phyloP scores from a whole-genome alignment of 2,113 vertebrate species.

The Macaca mulatta region DNA sequence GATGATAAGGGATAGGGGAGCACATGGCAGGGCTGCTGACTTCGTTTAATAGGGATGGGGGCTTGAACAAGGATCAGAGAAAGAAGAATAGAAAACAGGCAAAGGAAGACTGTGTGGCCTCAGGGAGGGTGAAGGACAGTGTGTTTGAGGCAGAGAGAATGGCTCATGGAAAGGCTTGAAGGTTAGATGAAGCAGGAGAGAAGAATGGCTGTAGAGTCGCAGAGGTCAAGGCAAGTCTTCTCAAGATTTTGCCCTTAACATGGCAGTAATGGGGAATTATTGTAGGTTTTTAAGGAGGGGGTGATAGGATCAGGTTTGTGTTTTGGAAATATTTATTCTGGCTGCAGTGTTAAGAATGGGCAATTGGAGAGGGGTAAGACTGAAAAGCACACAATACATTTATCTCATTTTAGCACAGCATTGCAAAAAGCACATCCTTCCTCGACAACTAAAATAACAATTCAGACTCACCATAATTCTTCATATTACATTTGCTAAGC shows the following conservation, averaged over 20 bases:
- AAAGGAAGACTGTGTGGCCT: neutral
- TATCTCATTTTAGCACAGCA: neutral
- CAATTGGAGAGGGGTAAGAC: neutral
- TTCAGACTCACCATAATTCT: neutral
- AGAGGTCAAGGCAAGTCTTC: rapidly evolving
- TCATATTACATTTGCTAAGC: neutral
- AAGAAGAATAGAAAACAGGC: neutral
- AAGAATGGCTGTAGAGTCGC: neutral
- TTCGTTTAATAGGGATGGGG: neutral
- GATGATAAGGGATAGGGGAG: neutral
- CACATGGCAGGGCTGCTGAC: neutral
- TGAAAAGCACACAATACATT: neutral
- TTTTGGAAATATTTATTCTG: slow-evolving; percentile 15
- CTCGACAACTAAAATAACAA: neutral
- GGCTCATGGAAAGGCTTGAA: neutral
- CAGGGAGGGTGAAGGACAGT: neutral
- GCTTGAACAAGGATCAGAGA: neutral
- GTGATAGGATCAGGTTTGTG: neutral
- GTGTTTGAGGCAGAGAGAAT: neutral
- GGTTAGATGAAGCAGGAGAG: neutral
- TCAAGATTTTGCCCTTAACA: neutral
- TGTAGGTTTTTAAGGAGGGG: neutral
- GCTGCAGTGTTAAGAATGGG: neutral
- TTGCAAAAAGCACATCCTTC: neutral
- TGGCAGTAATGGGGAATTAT: neutral